Base-by-base conservation (phyloP, 2,113 vertebrate genomes). In the Indicator maculatus region DNA sequence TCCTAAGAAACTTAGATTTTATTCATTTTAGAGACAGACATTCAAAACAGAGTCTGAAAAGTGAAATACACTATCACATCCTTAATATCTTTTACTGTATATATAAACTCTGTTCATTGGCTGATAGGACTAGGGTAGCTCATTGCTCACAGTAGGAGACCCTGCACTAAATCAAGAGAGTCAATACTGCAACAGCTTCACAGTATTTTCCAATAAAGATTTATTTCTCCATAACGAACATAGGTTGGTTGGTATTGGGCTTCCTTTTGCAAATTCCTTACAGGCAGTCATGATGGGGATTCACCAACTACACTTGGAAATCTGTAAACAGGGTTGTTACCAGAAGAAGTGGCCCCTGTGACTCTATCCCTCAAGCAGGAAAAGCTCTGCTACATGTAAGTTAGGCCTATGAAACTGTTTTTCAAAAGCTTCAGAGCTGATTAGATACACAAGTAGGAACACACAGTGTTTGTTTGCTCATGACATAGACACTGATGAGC, bases 241-340 rank as follows among this genome's bases (percentile, higher is more conserved):
- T 14, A 74, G 63, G 15, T 61, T 56, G 31, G 11, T 5, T 38
- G 16, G 31, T 26, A 65, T 5, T 11, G 13, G 41, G 33, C 33
- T 23, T 83, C 17, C 36, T 30, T 78, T 63, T 75, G 47, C 31
- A 78, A 47, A 86, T 5, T 60, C 26, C 38, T 67, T 11, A 1
- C 6, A 84, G 33, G 41, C 23, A 86, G 24, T 24, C 9, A 31
- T 5, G 39, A 70, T 1, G 0, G 71, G 16, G 39, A n/a, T 70
- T 30, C 21, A 56, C 30, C 53, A 59, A 73, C 11, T 23, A 83
- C 20, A 9, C 7, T 56, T 7, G n/a, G n/a, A 66, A 88, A 55
- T 53, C 11, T 33, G 14, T 58, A 24, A 69, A 53, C n/a, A 73
- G 31, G 0, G 0, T 3, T 45, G 9, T 6, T 39, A 76, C 16